Percentiles rank a stretch among this genome's conserved stretches.
phyloP scores from a whole-genome alignment of 2,797 vertebrate genomes.

The Labroides dimidiatus region DNA sequence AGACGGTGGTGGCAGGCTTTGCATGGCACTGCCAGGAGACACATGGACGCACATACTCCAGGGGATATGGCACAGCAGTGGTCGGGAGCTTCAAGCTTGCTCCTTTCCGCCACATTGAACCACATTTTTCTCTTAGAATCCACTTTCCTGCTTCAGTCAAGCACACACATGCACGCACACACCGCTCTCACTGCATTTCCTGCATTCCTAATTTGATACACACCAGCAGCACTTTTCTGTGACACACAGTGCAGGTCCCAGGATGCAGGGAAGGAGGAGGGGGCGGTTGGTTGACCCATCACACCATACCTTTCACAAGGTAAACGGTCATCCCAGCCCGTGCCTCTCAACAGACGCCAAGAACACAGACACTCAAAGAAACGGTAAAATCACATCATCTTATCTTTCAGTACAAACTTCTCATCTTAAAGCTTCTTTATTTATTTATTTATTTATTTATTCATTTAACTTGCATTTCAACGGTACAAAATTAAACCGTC shows the following conservation, averaged over 20 bases:
- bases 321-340: constrained; percentile 6
- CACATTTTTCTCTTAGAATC: constrained; percentile 76
- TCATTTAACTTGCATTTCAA: too few species aligned
- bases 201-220: constrained; percentile 42
- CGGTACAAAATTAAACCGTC: too few species aligned
- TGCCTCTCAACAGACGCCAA: neutral
- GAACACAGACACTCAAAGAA: too few species aligned
- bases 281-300: constrained; percentile 9
- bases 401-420: too few species aligned
- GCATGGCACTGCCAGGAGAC: constrained; percentile 60
- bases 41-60: constrained; percentile 48
- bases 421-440: too few species aligned
- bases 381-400: too few species aligned
- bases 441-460: too few species aligned
- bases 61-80: constrained; percentile 30
- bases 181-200: constrained; percentile 21
- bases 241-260: constrained; percentile 23
- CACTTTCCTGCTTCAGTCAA: constrained; percentile 61
- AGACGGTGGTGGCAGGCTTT: constrained; percentile 43
- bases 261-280: constrained; percentile 16
- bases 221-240: constrained; percentile 24
- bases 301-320: constrained; percentile 6
- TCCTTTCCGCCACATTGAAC: constrained; percentile 69
- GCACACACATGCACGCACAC: constrained; percentile 48
- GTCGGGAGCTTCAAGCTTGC: constrained; percentile 37